These are phyloP conservation scores for Halocynthia roretzi DNA, from an alignment of 23 tunicate genomes.

Conservation along the genomic window DNA sequence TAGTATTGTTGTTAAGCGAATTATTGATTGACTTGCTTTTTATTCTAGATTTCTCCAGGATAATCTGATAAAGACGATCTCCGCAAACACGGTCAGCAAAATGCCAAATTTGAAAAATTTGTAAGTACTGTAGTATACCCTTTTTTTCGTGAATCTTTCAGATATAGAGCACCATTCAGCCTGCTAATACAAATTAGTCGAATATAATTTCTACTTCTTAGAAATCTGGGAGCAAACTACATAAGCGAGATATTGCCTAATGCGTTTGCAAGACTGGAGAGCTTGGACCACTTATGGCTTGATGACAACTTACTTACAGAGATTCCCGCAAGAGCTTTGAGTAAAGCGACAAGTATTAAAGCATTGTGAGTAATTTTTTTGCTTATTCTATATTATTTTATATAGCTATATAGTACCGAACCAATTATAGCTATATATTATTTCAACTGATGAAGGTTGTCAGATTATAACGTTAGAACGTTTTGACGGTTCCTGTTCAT, in stretches of 20 bases:
- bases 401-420: no score
- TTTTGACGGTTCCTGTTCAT: no score
- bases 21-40: not conserved
- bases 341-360: slow-evolving; percentile 8
- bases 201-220: not conserved
- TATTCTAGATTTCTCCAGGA: slow-evolving; percentile 13
- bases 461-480: no score
- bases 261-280: slow-evolving; percentile 29
- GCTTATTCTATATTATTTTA: not conserved
- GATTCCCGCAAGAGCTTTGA: slow-evolving; percentile 12
- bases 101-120: slow-evolving; percentile 23
- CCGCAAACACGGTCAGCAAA: slow-evolving; percentile 14
- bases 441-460: no score
- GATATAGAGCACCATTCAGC: not conserved
- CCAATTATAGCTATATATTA: no score
- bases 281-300: slow-evolving; percentile 18
- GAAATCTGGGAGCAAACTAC: slow-evolving; percentile 26
- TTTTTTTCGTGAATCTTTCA: not conserved
- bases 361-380: slow-evolving; percentile 14
- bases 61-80: slow-evolving; percentile 7
- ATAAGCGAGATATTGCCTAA: slow-evolving; percentile 12
- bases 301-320: slow-evolving; percentile 14
- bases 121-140: not conserved
- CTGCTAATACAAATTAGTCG: not conserved
- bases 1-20: not conserved